Base-by-base conservation (phyloP, 2,888 invertebrate genomes). In the Ganaspis brasiliensis region DNA sequence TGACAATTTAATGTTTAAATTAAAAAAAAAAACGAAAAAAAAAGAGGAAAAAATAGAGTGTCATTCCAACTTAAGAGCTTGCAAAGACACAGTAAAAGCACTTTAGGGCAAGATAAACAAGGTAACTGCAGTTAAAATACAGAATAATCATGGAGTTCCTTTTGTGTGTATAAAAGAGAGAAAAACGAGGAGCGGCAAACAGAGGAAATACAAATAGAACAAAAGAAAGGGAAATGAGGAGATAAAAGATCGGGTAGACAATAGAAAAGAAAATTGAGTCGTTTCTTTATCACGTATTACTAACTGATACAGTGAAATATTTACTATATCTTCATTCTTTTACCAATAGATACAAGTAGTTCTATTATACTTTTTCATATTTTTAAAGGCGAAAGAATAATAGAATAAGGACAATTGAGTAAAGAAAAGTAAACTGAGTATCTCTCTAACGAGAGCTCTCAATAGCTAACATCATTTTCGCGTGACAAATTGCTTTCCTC, bases 401-500 rank as follows among this genome's bases (percentile, higher is more conserved):
- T 19, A 63, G 40, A 21, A 4, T 12, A 61, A 63, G 21, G 40
- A 6, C 21, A 21, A 63, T 40, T 40, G 63, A 21, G 37, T 63
- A 14, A 63, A 40, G 63, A 14, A 63, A 40, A 40, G 21, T 63
- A 63, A 63, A 21, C 40, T 1, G n/a, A 37, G 61, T 21, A 40
- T 40, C 40, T 40, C n/a, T 56, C 24, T 56, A 56, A 56, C 56
- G 56, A 56, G 56, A n/a, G 31, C 31, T 40, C 63, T 63, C 40
- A 37, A 61, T 24, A 21, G 40, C 76, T 74, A 79, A 79, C 72
- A 45, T 76, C 74, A 67, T 79, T 76, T 74, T 72, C 76, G 74
- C 21, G 63, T 76, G 74, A 79, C 72, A 79, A 76, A 79, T 79
- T 79, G 76, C 74, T 76, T 76, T 76, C 37, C 52, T 76, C 70